Percentiles rank a stretch among this genome's conserved stretches.
Evolutionary conservation across 1,140 invertebrate species (phyloP).

Genomic region (Chelonus insularis): DNA sequence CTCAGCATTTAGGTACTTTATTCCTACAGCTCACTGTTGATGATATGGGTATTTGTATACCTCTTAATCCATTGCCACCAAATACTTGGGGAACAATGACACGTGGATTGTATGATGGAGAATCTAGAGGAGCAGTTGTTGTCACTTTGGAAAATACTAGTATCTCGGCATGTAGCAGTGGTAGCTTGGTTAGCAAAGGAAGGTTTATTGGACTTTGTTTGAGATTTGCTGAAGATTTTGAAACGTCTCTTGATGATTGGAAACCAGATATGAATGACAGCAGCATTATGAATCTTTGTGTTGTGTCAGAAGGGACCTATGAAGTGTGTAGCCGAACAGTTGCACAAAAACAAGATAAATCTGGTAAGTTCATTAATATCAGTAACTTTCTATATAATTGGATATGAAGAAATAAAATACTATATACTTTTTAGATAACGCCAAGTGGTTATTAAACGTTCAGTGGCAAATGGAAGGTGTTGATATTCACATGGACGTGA

Average conservation of each 20-base stretch:
- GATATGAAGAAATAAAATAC: no score
- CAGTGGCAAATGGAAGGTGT: conserved; percentile 99
- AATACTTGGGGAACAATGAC: conserved; percentile 67
- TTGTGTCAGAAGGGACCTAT: conserved; percentile 97
- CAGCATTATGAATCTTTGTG: conserved; percentile 90
- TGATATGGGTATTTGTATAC: conserved; percentile 95
- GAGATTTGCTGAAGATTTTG: conserved; percentile 95
- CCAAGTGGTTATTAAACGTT: conserved; percentile 97
- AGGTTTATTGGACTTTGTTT: conserved; percentile 87
- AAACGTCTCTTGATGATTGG: conserved; percentile 95
- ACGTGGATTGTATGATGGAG: conserved; percentile 73
- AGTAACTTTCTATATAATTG: no score
- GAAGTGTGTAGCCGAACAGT: conserved; percentile 93
- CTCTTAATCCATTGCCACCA: conserved; percentile 79
- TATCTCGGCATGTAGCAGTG: conserved; percentile 83
- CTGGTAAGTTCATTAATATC: conserved; percentile 46
- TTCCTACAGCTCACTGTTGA: conserved; percentile 94
- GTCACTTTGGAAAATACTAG: conserved; percentile 93
- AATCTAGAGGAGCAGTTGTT: conserved; percentile 87
- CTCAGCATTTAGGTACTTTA: conserved; percentile 81
- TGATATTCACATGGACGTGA: conserved; percentile 94
- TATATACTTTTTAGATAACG: conserved; percentile 71
- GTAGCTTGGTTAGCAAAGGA: conserved; percentile 76
- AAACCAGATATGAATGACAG: conserved; percentile 86
- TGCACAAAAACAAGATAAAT: conserved; percentile 72